Evolutionary conservation across 2,113 vertebrate species (phyloP).

Genomic region (Campylorhamphus procurvoides): DNA sequence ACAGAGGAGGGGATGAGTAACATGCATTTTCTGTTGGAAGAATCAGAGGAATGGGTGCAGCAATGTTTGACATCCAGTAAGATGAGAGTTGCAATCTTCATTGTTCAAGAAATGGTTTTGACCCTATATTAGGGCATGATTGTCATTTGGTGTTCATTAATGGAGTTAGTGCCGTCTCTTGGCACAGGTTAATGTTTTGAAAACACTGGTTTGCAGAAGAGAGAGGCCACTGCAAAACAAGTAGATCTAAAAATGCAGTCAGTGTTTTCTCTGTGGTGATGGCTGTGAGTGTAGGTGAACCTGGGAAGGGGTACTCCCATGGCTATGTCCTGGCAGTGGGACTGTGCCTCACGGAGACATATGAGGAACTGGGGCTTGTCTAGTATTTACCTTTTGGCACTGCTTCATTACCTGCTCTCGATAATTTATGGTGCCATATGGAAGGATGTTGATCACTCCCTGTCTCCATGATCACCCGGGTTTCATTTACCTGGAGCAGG

Average conservation of each 20-base stretch:
- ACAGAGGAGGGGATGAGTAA: not conserved
- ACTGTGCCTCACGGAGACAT: not conserved
- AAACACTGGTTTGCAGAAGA: not conserved
- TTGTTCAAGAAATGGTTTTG: not conserved
- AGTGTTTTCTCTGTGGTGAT: not conserved
- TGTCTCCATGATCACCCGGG: not conserved
- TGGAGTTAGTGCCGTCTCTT: not conserved
- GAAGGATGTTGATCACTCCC: slow-evolving; percentile 42
- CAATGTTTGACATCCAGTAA: not conserved
- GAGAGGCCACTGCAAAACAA: not conserved
- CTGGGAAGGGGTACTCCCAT: not conserved
- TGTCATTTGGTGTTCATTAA: not conserved
- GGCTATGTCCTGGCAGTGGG: not conserved
- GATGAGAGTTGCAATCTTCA: not conserved
- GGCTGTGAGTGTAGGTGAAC: not conserved
- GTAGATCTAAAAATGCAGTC: no score
- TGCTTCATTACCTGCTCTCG: slow-evolving; percentile 58
- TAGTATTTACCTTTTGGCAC: slow-evolving; percentile 58
- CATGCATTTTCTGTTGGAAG: not conserved
- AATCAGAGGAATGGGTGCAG: not conserved
- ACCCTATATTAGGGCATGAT: not conserved
- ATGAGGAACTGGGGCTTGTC: slow-evolving; percentile 45
- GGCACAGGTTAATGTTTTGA: not conserved
- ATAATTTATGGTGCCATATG: slow-evolving; percentile 63
- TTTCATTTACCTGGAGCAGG: slow-evolving; percentile 22